A percentile compares a stretch with the other conserved stretches of the same genome.
Evolutionary conservation across 2,113 vertebrate species (phyloP).

Genomic region (Vulpes lagopus): DNA sequence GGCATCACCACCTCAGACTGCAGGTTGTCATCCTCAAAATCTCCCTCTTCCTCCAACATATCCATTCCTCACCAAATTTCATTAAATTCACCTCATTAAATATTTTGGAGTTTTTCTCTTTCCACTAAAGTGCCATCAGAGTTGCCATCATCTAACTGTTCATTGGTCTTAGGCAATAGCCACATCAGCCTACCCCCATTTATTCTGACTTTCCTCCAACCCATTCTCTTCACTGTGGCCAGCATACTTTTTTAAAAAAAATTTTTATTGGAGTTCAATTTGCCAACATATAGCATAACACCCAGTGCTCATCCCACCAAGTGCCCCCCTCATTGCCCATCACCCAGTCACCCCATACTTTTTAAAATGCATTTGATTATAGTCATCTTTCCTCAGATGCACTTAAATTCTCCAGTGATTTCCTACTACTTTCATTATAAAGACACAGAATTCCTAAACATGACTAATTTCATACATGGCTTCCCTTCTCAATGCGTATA

Average conservation of each 20-base stretch:
- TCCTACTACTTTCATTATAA: not conserved
- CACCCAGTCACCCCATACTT: not conserved
- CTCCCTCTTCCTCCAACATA: not conserved
- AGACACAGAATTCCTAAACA: not conserved
- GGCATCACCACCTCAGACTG: not conserved
- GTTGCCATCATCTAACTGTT: not conserved
- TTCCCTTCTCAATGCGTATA: not conserved
- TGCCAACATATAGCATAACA: too few relatives aligned
- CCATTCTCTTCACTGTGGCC: not conserved
- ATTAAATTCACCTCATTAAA: not conserved
- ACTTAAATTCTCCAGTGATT: not conserved
- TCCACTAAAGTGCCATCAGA: not conserved
- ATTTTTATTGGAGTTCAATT: too few relatives aligned
- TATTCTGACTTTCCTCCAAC: not conserved
- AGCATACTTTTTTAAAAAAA: not conserved
- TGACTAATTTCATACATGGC: rapidly evolving
- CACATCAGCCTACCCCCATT: not conserved
- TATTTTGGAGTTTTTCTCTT: not conserved
- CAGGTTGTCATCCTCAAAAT: not conserved
- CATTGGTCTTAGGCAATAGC: not conserved
- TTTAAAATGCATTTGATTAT: not conserved
- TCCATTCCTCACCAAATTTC: not conserved
- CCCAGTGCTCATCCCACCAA: too few relatives aligned
- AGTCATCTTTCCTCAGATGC: not conserved
- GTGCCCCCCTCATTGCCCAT: too few relatives aligned